Conservation (phyloP, 2,888 invertebrate species). For the Sphaeridia pumilis region DNA sequence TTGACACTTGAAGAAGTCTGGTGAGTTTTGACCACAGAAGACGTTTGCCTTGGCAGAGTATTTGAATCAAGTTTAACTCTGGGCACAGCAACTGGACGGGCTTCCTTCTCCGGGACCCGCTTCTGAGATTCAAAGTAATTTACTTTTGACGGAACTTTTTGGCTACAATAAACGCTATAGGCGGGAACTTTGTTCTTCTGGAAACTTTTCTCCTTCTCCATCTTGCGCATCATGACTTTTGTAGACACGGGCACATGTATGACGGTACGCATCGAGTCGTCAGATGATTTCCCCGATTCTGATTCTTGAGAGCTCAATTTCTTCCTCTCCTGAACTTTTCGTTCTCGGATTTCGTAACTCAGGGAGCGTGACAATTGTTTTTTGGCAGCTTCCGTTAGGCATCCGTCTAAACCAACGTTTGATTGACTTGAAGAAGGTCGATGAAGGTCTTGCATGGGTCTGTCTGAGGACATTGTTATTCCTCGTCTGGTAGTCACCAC, state of each 20-base stretch:
- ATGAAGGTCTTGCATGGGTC: constrained; percentile 4
- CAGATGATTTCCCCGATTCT: constrained; percentile 61
- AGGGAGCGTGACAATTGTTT: constrained; percentile 58
- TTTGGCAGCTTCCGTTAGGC: constrained; percentile 56
- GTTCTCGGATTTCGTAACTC: constrained; percentile 59
- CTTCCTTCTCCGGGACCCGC: constrained; percentile 1
- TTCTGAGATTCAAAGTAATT: constrained; percentile 60
- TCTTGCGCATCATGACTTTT: constrained; percentile 25
- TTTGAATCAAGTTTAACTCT: background rate
- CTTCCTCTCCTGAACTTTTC: constrained; percentile 50
- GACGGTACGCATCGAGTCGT: constrained; percentile 57
- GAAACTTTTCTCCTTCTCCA: constrained; percentile 24
- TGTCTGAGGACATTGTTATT: constrained; percentile 20
- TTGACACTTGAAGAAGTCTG: background rate
- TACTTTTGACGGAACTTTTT: constrained; percentile 59
- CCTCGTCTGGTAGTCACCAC: constrained; percentile 31
- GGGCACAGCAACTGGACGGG: too few relatives aligned
- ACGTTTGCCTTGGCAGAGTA: background rate
- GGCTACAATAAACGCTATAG: constrained; percentile 44
- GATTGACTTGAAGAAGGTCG: constrained; percentile 18
- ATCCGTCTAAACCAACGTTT: constrained; percentile 30
- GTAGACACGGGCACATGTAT: constrained; percentile 42
- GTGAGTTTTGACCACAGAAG: background rate
- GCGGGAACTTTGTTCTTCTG: constrained; percentile 25
- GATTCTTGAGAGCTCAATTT: constrained; percentile 45